These are phyloP conservation scores for Hypomecis atomaria DNA, from an alignment of 2,888 invertebrate genomes.

Conservation along the genomic window DNA sequence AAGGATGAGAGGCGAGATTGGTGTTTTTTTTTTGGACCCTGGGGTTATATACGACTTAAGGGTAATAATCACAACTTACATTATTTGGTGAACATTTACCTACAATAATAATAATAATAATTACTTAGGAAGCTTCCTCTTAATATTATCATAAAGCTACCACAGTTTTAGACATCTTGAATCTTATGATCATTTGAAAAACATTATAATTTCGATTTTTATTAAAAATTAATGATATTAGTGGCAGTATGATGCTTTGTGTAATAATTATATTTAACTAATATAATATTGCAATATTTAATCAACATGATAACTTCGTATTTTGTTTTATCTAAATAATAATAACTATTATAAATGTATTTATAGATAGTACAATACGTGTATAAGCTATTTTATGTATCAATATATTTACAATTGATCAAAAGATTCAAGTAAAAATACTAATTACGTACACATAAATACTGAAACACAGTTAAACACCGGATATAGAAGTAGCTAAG, in stretches of 20 bases:
- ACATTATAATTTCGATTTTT: background rate
- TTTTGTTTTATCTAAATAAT: background rate
- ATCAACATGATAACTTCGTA: too few species aligned
- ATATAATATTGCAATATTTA: too few species aligned
- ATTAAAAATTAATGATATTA: background rate
- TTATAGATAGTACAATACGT: background rate
- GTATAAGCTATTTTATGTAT: background rate
- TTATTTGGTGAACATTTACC: slow-evolving; percentile 44
- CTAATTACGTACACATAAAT: slow-evolving; percentile 45
- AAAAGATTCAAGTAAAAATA: slow-evolving; percentile 38
- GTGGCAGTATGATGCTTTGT: slow-evolving; percentile 15
- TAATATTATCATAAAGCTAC: slow-evolving; percentile 30
- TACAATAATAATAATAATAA: slow-evolving; percentile 24
- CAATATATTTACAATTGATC: slow-evolving; percentile 39
- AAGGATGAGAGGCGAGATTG: slow-evolving; percentile 72
- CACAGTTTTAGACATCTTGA: slow-evolving; percentile 8
- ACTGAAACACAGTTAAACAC: slow-evolving; percentile 61
- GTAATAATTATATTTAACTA: background rate
- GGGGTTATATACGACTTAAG: slow-evolving; percentile 56
- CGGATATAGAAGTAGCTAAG: slow-evolving; percentile 63
- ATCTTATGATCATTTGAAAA: slow-evolving; percentile 23
- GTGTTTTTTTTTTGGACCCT: slow-evolving; percentile 80
- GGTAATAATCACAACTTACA: slow-evolving; percentile 47
- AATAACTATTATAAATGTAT: background rate
- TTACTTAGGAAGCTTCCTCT: slow-evolving; percentile 37